Evolutionary conservation across 2,888 invertebrate species (phyloP).

Genomic region (Griposia aprilina): DNA sequence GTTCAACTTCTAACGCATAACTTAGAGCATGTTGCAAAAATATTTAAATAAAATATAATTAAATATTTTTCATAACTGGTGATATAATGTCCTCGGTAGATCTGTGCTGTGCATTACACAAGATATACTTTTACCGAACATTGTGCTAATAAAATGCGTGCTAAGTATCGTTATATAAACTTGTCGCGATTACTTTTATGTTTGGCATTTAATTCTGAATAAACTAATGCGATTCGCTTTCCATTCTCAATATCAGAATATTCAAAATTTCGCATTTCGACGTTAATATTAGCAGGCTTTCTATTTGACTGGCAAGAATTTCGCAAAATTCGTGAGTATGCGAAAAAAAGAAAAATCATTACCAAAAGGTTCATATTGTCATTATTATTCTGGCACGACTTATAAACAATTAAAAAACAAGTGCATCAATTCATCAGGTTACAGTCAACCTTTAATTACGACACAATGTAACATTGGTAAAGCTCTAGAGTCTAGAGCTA

Average conservation of each 20-base stretch:
- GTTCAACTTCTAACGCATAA: neutral
- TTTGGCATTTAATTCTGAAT: conserved; percentile 40
- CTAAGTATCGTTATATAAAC: conserved; percentile 59
- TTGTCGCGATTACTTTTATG: conserved; percentile 32
- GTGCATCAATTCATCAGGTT: neutral
- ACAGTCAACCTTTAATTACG: neutral
- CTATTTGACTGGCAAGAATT: conserved; percentile 17
- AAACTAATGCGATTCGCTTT: conserved; percentile 54
- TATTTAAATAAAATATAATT: conserved; percentile 25
- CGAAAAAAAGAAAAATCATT: neutral
- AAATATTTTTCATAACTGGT: conserved; percentile 30
- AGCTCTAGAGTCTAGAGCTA: neutral
- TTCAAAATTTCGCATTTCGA: conserved; percentile 8
- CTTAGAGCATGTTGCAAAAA: conserved; percentile 21
- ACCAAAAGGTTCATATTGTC: neutral
- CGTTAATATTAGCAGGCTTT: conserved; percentile 15
- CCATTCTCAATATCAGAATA: conserved; percentile 39
- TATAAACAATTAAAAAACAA: neutral
- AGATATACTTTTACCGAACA: conserved; percentile 61
- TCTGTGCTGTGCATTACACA: conserved; percentile 49
- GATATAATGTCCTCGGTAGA: conserved; percentile 44
- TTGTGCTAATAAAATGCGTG: conserved; percentile 59
- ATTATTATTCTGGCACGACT: neutral
- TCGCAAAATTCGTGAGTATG: neutral
- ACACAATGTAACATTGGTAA: neutral